Conservation (phyloP, 2,797 vertebrate genomes). For the Intellagama lesueurii region DNA sequence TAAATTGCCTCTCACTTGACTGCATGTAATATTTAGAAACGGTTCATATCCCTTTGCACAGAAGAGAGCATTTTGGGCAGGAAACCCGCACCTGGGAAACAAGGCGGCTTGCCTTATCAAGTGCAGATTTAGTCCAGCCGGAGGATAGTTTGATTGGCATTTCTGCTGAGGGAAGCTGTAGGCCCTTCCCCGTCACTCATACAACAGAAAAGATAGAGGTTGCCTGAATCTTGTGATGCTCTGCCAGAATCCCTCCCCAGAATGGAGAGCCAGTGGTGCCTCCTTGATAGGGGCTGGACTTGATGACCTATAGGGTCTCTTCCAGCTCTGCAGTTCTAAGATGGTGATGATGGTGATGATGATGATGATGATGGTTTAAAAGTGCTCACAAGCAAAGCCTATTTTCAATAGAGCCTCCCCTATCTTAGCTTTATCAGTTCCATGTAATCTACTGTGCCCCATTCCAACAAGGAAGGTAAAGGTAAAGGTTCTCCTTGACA, state of each 20-base stretch:
- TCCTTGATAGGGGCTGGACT: no score
- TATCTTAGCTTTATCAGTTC: neutral
- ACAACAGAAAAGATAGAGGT: neutral
- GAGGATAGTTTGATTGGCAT: constrained; percentile 32
- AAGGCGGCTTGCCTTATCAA: constrained; percentile 43
- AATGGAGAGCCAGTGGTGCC: no score
- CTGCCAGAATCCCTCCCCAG: neutral
- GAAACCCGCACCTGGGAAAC: no score
- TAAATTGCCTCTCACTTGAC: neutral
- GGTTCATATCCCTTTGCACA: neutral
- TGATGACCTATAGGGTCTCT: no score
- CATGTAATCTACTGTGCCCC: neutral
- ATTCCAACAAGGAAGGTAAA: neutral
- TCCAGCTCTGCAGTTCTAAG: no score
- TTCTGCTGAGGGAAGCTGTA: constrained; percentile 37
- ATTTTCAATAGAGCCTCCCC: neutral
- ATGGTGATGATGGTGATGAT: no score
- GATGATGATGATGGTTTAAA: no score
- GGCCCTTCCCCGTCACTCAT: neutral
- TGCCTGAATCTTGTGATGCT: neutral
- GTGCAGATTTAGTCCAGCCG: constrained; percentile 49
- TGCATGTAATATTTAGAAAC: neutral
- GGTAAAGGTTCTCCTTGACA: no score
- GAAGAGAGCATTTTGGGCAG: constrained; percentile 35
- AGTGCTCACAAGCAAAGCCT: neutral